Evolutionary conservation across 2,797 vertebrate species (phyloP), one percentile per base, ranked within the genome.

Genomic region (Amazona finschi): DNA sequence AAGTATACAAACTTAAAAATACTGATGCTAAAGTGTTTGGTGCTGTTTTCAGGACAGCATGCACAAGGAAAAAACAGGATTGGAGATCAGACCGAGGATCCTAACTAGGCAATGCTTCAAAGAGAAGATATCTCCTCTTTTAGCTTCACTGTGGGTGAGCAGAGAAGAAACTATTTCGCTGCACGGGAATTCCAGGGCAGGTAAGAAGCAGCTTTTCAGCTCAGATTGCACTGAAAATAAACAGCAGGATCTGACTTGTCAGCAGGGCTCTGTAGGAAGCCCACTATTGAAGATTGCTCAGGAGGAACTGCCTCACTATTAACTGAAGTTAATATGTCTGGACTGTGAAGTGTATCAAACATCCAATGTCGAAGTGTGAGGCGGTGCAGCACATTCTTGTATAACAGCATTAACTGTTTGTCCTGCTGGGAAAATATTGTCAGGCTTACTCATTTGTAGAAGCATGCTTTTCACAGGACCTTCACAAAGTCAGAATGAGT

Each of bases 351-450:
- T 22, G 33, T 39, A 7, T 17, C 3, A 20, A 67, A 28, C 0
- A 1, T n/a, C n/a, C 27, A 15, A 7, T 30, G 57, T 60, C 58
- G 52, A 58, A 47, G n/a, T 1, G 3, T 2, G 1, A 15, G 41
- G 22, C 49, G 55, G 25, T 28, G 49, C 53, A 46, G 18, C 47
- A 36, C 13, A 0, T 65, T 50, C 38, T 72, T 4, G 3, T 11
- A 5, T 11, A 46, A 18, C 43, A 19, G 21, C 64, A 46, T 18
- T 36, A 36, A 1, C 38, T 16, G 16, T 3, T 44, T 15, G 12
- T 62, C 41, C 58, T 1, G 5, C 60, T n/a, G 47, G 66, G 79
- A 50, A 89, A 66, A 55, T 1, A n/a, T 2, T 2, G 10, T 6
- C 16, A 12, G 9, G 19, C 28, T 44, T 62, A 66, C 30, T 33